Evolutionary conservation across 64 coral and sea anemone species (phyloP).

Genomic region (Pocillopora verrucosa): DNA sequence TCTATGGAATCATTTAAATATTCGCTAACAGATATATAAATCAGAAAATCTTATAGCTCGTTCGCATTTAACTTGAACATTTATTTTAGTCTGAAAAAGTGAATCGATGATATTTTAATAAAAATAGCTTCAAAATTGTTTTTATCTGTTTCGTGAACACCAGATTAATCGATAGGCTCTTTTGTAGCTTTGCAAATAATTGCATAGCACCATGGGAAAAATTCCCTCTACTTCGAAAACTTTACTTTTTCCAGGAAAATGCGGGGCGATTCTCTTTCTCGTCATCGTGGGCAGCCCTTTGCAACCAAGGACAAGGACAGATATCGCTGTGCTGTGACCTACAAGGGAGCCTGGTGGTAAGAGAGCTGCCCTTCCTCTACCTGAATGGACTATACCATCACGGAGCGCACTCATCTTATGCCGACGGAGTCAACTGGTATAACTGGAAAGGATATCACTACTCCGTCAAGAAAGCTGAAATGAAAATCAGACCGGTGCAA

Average conservation of each 20-base stretch:
- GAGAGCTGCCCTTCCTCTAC: background rate
- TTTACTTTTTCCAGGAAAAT: background rate
- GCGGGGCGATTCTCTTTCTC: background rate
- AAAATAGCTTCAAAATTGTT: too few species aligned
- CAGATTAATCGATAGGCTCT: too few species aligned
- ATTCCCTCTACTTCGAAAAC: background rate
- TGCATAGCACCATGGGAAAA: too few species aligned
- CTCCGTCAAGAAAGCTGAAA: conserved; percentile 12
- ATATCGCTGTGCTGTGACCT: background rate
- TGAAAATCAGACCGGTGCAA: conserved; percentile 27
- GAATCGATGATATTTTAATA: too few species aligned
- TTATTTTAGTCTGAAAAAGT: too few species aligned
- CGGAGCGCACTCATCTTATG: background rate
- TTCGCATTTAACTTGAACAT: too few species aligned
- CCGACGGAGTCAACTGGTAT: conserved; percentile 1
- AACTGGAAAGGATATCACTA: conserved; percentile 18
- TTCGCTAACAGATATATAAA: too few species aligned
- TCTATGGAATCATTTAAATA: too few species aligned
- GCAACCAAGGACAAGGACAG: background rate
- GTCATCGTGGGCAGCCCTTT: background rate
- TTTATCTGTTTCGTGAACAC: too few species aligned
- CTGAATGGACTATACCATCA: conserved; percentile 20
- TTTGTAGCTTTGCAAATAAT: too few species aligned
- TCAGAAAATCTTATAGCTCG: too few species aligned
- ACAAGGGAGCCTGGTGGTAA: background rate